A percentile compares a stretch with the other conserved stretches of the same genome.
phyloP scores from a whole-genome alignment of 2,888 invertebrate genomes.

The Caenorhabditis zanzibari region DNA sequence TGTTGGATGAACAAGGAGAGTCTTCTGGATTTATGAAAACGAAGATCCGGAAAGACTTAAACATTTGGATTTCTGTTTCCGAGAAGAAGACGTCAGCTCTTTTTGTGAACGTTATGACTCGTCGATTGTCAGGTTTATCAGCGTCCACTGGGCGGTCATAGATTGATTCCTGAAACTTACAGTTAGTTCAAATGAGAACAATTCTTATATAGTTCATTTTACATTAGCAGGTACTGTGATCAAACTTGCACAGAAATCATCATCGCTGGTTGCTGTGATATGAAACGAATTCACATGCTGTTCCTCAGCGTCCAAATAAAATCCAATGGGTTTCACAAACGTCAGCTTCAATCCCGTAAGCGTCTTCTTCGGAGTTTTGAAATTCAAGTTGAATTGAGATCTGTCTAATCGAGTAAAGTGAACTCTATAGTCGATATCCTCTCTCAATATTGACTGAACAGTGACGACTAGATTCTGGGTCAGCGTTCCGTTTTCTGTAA shows the following conservation, averaged over 20 bases:
- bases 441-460: constrained; percentile 45
- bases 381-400: constrained; percentile 44
- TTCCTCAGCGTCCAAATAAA: constrained; percentile 30
- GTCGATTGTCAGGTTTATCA: constrained; percentile 15
- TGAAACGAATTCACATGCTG: constrained; percentile 38
- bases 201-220: not conserved
- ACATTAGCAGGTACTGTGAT: constrained; percentile 52
- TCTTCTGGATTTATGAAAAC: constrained; percentile 49
- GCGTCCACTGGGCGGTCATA: constrained; percentile 29
- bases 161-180: constrained; percentile 44
- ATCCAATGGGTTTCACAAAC: constrained; percentile 51
- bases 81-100: constrained; percentile 57
- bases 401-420: constrained; percentile 28
- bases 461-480: constrained; percentile 49
- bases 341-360: constrained; percentile 9
- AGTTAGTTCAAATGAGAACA: not conserved
- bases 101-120: constrained; percentile 34
- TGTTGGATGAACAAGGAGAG: constrained; percentile 19
- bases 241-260: constrained; percentile 51
- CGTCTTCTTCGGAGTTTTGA: not conserved
- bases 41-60: constrained; percentile 38
- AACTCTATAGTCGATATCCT: constrained; percentile 28
- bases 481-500: not conserved
- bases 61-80: constrained; percentile 11
- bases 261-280: constrained; percentile 35